A percentile compares a stretch with the other conserved stretches of the same genome.
Conservation (phyloP, 2,888 invertebrate species). For the Bibio marci region DNA sequence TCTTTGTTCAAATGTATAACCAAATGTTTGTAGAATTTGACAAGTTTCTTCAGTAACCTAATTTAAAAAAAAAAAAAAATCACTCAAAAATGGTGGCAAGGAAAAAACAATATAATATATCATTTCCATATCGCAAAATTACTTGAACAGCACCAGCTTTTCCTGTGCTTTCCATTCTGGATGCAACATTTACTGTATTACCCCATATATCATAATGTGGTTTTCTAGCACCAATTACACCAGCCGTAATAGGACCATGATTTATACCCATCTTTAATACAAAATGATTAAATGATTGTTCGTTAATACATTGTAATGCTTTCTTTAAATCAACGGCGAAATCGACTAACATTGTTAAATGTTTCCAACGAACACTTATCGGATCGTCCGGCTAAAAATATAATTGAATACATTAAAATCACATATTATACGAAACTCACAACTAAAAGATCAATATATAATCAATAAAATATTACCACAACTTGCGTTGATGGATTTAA, state of each 20-base stretch:
- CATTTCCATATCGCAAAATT: slow-evolving; percentile 16
- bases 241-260: slow-evolving; percentile 89
- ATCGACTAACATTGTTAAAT: slow-evolving; percentile 69
- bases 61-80: slow-evolving; percentile 9
- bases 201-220: slow-evolving; percentile 95
- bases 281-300: slow-evolving; percentile 90
- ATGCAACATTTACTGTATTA: slow-evolving; percentile 93
- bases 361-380: slow-evolving; percentile 61
- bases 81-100: background rate
- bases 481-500: slow-evolving; percentile 54
- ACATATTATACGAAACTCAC: too few relatives aligned
- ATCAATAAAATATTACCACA: slow-evolving; percentile 27
- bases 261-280: slow-evolving; percentile 87
- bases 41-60: slow-evolving; percentile 93
- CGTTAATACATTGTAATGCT: slow-evolving; percentile 81
- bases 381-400: slow-evolving; percentile 48
- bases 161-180: slow-evolving; percentile 95
- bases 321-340: slow-evolving; percentile 81
- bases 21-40: slow-evolving; percentile 71
- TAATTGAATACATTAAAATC: slow-evolving; percentile 1
- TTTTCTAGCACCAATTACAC: slow-evolving; percentile 86
- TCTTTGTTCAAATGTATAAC: slow-evolving; percentile 85
- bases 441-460: background rate
- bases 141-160: slow-evolving; percentile 91
- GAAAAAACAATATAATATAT: background rate